These are phyloP conservation scores for Tanytarsus gracilentus DNA, from an alignment of 2,888 invertebrate species.

Conservation along the genomic window DNA sequence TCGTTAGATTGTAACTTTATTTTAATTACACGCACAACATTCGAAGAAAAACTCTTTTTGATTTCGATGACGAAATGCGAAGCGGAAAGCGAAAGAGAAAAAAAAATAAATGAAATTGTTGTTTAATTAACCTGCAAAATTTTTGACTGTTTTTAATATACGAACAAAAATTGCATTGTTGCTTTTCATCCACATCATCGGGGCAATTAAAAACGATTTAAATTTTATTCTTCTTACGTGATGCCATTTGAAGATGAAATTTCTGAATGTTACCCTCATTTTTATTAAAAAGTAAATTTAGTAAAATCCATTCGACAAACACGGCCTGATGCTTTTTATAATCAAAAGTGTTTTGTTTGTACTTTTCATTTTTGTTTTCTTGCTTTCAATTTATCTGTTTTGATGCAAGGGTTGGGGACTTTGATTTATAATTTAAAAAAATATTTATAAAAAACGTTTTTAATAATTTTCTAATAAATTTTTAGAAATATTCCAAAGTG, in stretches of 20 bases:
- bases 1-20: not conserved
- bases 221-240: slow-evolving; percentile 11
- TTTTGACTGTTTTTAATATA: not conserved
- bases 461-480: too few species aligned
- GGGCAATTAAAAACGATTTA: slow-evolving; percentile 2
- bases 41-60: not conserved
- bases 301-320: too few species aligned
- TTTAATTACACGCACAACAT: not conserved
- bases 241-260: not conserved
- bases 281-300: too few species aligned
- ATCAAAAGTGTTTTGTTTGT: too few species aligned
- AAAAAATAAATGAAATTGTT: slow-evolving; percentile 7
- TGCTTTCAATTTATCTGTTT: too few species aligned
- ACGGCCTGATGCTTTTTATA: too few species aligned
- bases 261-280: too few species aligned
- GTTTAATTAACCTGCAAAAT: slow-evolving; percentile 16
- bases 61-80: not conserved
- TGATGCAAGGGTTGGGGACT: too few species aligned
- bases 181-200: not conserved
- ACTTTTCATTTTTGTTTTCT: too few species aligned
- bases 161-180: not conserved
- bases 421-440: too few species aligned
- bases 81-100: not conserved
- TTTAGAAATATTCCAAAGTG: too few species aligned
- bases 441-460: too few species aligned